Evolutionary conservation across 2,113 vertebrate genomes (phyloP).

Genomic region (Lamprologus ornatipinnis): DNA sequence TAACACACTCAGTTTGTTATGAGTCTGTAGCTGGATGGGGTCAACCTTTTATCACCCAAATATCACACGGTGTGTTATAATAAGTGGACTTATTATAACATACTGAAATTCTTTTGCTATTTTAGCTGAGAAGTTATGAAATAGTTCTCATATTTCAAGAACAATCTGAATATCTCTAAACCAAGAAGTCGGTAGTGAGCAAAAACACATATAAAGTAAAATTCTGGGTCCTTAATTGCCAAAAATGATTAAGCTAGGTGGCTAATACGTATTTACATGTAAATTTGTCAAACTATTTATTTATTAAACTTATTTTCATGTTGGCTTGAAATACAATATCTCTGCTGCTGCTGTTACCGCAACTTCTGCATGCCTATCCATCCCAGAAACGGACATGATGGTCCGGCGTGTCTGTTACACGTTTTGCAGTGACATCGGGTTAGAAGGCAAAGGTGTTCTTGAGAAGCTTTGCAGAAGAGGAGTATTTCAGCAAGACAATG

Average conservation of each 20-base stretch:
- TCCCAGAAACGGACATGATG: not conserved
- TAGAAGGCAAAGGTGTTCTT: not conserved
- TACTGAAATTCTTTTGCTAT: not conserved
- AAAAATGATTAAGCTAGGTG: not conserved
- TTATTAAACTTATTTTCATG: not conserved
- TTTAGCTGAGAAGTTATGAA: not conserved
- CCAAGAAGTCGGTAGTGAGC: not conserved
- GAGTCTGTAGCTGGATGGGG: not conserved
- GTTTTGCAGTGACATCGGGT: not conserved
- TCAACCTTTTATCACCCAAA: not conserved
- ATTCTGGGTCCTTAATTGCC: not conserved
- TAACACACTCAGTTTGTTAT: not conserved
- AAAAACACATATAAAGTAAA: not conserved
- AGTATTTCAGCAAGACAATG: not conserved
- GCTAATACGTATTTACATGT: not conserved
- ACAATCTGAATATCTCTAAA: not conserved
- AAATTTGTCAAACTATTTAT: rapidly evolving
- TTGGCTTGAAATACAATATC: not conserved
- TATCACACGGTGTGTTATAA: not conserved
- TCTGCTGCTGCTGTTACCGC: not conserved
- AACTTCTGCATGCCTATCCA: not conserved
- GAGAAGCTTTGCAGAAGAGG: not conserved
- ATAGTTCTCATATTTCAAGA: not conserved
- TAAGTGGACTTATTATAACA: not conserved
- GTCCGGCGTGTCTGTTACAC: rapidly evolving